Conservation (phyloP, 2,888 invertebrate species). For the Myopa testacea region DNA sequence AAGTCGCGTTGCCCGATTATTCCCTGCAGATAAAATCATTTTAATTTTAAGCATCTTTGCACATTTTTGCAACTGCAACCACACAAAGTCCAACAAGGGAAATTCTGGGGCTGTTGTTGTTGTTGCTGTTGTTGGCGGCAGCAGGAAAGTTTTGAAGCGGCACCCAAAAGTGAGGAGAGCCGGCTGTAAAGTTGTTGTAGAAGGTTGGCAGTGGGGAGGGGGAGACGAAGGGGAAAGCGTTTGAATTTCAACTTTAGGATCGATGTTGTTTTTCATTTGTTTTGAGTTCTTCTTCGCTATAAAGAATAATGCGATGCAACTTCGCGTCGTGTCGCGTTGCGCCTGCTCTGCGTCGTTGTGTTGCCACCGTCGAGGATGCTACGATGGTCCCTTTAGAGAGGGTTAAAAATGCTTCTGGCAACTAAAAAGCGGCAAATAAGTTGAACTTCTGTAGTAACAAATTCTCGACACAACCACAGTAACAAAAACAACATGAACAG, state of each 20-base stretch:
- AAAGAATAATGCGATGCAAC: too few species aligned
- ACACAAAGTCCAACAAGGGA: not conserved
- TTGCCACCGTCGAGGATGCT: too few species aligned
- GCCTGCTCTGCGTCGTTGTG: too few species aligned
- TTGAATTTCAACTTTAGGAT: too few species aligned
- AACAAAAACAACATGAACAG: too few species aligned
- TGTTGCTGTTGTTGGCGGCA: too few species aligned
- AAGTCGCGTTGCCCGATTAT: slow-evolving; percentile 29
- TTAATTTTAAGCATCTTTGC: slow-evolving; percentile 43
- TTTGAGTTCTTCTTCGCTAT: too few species aligned
- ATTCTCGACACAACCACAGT: not conserved
- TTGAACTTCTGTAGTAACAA: slow-evolving; percentile 39
- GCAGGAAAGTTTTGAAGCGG: not conserved
- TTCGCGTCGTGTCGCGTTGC: too few species aligned
- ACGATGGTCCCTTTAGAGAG: too few species aligned
- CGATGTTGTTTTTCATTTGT: too few species aligned
- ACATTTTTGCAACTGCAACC: slow-evolving; percentile 16
- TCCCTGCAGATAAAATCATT: slow-evolving; percentile 39
- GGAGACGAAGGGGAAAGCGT: too few species aligned
- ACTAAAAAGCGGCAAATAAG: slow-evolving; percentile 34
- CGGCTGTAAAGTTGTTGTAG: not conserved
- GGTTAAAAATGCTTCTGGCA: not conserved
- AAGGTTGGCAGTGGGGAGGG: not conserved
- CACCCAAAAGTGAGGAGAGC: slow-evolving; percentile 20
- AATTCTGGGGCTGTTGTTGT: too few species aligned